Evolutionary conservation across 2,113 vertebrate genomes (phyloP), one percentile per base, ranked within the genome.

Genomic region (Laticauda laticaudata): DNA sequence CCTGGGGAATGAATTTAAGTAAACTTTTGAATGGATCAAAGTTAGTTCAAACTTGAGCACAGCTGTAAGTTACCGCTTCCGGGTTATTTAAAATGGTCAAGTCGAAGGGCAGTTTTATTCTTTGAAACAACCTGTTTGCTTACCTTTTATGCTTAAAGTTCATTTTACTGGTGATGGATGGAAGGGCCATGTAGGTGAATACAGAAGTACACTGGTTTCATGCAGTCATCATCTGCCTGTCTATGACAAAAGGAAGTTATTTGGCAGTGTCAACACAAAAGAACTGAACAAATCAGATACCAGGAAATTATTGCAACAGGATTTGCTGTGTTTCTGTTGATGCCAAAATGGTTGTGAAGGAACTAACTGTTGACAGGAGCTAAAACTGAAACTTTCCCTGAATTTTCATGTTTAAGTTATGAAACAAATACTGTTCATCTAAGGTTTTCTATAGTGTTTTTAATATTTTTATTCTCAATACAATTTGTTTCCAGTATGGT

Each of bases 261-360:
- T 3, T 93, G 94, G 89, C 94, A 95, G 93, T 93, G 94, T 93
- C 92, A 94, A 57, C 0, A 90, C 95, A 94, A 96, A 96, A 95
- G 95, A 97, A 95, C 96, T 96, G 91, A 97, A 86, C 55, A 90
- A 97, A 95, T 92, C 87, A 94, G 91, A 93, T 96, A 93, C 64
- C 1, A 94, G 95, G 93, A 95, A 96, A 93, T 93, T 95, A 96
- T 95, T 95, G 94, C 96, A 95, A 96, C 1, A 92, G 48, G 26
- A 53, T 94, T 93, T 92, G 95, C 95, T 95, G 39, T 96, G 89
- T 92, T 95, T 96, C 95, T 87, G 95, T 96, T 95, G 96, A 96
- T 94, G 94, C 95, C 95, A 75, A 92, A 96, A 96, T 94, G 95
- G 94, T 95, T 95, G 94, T 93, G 21, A 89, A n/a, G 95, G 95